These are phyloP conservation scores for Uria lomvia DNA, from an alignment of 2,113 vertebrate genomes.

Conservation along the genomic window DNA sequence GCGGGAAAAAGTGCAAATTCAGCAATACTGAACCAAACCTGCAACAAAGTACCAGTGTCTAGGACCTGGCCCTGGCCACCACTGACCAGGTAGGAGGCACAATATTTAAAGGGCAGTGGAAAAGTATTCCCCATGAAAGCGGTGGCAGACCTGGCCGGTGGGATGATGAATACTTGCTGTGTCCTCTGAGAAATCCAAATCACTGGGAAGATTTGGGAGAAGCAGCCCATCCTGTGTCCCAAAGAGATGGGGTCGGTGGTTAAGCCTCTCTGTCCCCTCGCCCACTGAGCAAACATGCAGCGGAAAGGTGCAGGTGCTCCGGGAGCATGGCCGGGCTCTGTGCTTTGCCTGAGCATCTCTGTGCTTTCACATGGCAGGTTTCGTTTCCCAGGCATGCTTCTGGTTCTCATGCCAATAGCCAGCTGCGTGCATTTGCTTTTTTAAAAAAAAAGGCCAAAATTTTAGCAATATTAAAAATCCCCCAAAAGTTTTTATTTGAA, in stretches of 20 bases:
- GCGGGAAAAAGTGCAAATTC: not conserved
- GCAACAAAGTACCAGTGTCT: not conserved
- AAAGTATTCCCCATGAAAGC: not conserved
- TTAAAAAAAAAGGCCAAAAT: not conserved
- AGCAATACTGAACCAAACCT: not conserved
- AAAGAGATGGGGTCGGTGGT: not conserved
- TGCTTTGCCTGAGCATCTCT: not conserved
- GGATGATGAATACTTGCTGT: not conserved
- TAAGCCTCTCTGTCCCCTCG: not conserved
- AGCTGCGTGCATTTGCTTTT: not conserved
- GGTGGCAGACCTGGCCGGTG: not conserved
- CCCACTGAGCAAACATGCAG: rapidly evolving
- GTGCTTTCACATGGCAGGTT: not conserved
- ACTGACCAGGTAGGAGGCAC: not conserved
- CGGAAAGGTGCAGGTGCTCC: not conserved
- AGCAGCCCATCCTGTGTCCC: not conserved
- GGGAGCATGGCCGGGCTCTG: rapidly evolving
- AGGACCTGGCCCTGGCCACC: not conserved
- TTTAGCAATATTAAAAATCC: not conserved
- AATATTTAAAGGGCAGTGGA: not conserved
- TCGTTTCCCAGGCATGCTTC: not conserved
- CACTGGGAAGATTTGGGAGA: not conserved
- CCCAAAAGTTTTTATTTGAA: not conserved
- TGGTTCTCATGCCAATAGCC: not conserved
- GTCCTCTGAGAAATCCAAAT: not conserved